Base-by-base conservation (phyloP, 2,888 invertebrate species). In the Tachystola acroxantha region DNA sequence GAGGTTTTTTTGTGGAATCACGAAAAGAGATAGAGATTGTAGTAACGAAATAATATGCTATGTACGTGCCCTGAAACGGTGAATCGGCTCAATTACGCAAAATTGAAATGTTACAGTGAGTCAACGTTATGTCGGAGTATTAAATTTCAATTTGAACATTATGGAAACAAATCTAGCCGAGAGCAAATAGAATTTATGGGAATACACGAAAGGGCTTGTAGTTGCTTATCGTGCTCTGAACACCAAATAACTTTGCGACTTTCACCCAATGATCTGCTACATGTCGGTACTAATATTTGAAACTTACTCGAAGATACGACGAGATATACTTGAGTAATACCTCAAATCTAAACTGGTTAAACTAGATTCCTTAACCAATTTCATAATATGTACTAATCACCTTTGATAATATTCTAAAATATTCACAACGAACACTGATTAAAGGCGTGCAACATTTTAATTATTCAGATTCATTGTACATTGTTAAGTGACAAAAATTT, bases 401-500 rank as follows among this genome's bases (percentile, higher is more conserved):
- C 43, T 44, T 50, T 48, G 47, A 48, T 47, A 52, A 50, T 53
- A 52, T 57, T 51, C 44, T 47, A 55, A 55, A 40, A 46, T 54
- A 57, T 57, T 50, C 52, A 55, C 48, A 52, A 41, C 43, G 43
- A 45, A 43, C 53, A 60, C 57, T 64, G 58, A 59, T 54, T n/a
- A n/a, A n/a, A 43, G 36, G 46, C 54, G 45, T 55, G 52, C 46
- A 49, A 54, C 54, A 57, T 51, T 52, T 65, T 67, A 71, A 74
- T 70, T 72, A 67, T 68, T 61, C 57, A 58, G 60, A 69, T 64
- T 64, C 64, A 70, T 72, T 66, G 67, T 67, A 71, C 59, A 69
- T 69, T 74, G 68, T 73, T 60, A 69, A 68, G 63, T 70, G 70
- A 72, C 70, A 73, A 73, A 69, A 72, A 67, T 70, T 66, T 67